Conservation (phyloP, 2,797 vertebrate genomes). For the Cyprinodon diabolis region DNA sequence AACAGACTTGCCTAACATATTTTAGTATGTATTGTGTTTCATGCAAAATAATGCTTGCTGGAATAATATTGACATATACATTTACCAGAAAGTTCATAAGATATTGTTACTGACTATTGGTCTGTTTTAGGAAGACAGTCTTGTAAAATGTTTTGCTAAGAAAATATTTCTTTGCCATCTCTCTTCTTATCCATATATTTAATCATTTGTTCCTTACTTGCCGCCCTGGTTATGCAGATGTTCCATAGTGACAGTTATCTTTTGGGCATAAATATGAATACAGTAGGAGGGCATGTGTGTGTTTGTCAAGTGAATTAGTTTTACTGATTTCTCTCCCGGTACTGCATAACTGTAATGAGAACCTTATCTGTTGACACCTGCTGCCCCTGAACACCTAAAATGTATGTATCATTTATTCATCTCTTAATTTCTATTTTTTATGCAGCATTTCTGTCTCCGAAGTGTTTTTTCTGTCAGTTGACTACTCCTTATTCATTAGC, state of each 20-base stretch:
- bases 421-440: constrained; percentile 9
- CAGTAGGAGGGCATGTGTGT: constrained; percentile 55
- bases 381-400: constrained; percentile 31
- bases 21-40: constrained; percentile 49
- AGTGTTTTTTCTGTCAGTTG: constrained; percentile 48
- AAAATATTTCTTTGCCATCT: constrained; percentile 19
- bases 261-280: constrained; percentile 62
- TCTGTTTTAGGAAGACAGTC: constrained; percentile 61
- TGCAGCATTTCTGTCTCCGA: constrained; percentile 34
- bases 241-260: constrained; percentile 56
- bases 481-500: constrained; percentile 59
- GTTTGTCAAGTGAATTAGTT: constrained; percentile 64
- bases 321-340: constrained; percentile 39
- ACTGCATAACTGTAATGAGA: constrained; percentile 44
- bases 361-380: constrained; percentile 44
- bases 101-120: constrained; percentile 45
- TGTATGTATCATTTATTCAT: constrained; percentile 29
- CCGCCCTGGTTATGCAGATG: constrained; percentile 50
- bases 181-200: not conserved
- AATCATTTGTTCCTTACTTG: constrained; percentile 61
- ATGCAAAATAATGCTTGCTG: constrained; percentile 64
- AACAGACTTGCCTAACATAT: constrained; percentile 42
- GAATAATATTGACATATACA: constrained; percentile 50
- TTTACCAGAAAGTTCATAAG: constrained; percentile 40
- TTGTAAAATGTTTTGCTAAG: constrained; percentile 22